phyloP scores from a whole-genome alignment of 2,888 invertebrate genomes.

The Himalopsyche kuldschensis region DNA sequence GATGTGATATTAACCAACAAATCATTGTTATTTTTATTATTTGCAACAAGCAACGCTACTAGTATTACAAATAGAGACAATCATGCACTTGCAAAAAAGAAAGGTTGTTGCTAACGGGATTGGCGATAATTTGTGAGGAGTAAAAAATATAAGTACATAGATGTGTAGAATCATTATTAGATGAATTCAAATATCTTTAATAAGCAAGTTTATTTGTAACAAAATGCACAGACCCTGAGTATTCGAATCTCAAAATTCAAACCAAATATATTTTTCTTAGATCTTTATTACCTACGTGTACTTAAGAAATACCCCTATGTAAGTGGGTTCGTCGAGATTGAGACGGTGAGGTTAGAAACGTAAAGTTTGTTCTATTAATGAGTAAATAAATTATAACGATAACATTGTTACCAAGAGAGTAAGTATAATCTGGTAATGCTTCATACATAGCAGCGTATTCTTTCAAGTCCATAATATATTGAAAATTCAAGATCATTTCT shows the following conservation, averaged over 20 bases:
- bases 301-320: no score
- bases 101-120: not conserved
- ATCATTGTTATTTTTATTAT: not conserved
- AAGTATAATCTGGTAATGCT: conserved; percentile 52
- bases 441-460: conserved; percentile 47
- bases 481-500: conserved; percentile 53
- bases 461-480: conserved; percentile 49
- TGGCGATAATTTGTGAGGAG: not conserved
- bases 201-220: no score
- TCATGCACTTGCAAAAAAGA: not conserved
- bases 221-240: no score
- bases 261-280: no score
- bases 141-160: not conserved
- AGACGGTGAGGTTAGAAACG: no score
- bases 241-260: no score
- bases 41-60: not conserved
- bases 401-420: conserved; percentile 50
- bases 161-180: not conserved
- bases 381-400: not conserved
- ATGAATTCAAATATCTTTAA: no score
- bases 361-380: no score
- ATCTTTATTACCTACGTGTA: no score
- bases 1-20: not conserved
- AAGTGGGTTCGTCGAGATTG: no score
- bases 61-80: not conserved